Evolutionary conservation across 2,113 vertebrate genomes (phyloP).

Genomic region (Proteles cristata): DNA sequence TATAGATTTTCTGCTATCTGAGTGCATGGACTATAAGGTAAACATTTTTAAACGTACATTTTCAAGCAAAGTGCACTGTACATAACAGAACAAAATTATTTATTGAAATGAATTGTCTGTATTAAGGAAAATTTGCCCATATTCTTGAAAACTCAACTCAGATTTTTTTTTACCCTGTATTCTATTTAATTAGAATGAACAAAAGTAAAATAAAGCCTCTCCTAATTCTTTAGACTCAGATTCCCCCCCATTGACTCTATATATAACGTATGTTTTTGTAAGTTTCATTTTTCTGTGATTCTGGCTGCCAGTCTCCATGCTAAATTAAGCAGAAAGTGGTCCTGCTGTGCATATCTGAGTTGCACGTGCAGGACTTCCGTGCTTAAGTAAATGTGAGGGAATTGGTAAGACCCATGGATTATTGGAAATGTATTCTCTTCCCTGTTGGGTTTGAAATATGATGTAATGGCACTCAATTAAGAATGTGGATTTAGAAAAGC

Average conservation of each 20-base stretch:
- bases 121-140: background rate
- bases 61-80: background rate
- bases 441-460: conserved; percentile 27
- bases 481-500: conserved; percentile 40
- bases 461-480: conserved; percentile 52
- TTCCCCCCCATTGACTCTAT: conserved; percentile 10
- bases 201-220: background rate
- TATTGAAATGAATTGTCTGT: conserved; percentile 3
- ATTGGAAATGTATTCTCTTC: conserved; percentile 6
- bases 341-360: conserved; percentile 51
- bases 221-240: background rate
- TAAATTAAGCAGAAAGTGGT: conserved; percentile 73
- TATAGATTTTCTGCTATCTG: background rate
- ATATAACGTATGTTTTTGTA: background rate
- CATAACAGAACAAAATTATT: conserved; percentile 1
- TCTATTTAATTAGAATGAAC: conserved; percentile 20
- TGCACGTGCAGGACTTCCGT: conserved; percentile 62
- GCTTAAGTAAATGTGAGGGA: conserved; percentile 46
- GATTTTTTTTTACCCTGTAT: background rate
- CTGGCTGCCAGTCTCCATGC: conserved; percentile 51
- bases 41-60: background rate
- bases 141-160: background rate
- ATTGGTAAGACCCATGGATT: background rate
- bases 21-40: background rate
- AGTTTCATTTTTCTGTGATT: conserved; percentile 35